Percentiles rank a stretch among this genome's conserved stretches.
These are phyloP conservation scores for Haliclystus octoradiatus DNA, from an alignment of 30 jellyfish, hydroid and myxozoan genomes.

Conservation along the genomic window DNA sequence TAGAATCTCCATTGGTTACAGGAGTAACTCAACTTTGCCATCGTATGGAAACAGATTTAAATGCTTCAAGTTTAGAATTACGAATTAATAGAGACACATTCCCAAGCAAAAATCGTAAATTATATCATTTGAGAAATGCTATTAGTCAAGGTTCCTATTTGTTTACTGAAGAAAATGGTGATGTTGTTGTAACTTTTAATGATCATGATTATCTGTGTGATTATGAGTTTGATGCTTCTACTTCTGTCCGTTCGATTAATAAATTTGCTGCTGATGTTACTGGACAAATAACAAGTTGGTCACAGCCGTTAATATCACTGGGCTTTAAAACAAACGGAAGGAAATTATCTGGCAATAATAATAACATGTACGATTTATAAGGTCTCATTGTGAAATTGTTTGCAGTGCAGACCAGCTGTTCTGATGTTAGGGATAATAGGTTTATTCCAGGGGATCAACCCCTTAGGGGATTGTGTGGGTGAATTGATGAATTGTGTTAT, in stretches of 20 bases:
- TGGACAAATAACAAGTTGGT: constrained; percentile 29
- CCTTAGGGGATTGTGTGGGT: too few species aligned
- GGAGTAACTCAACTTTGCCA: constrained; percentile 23
- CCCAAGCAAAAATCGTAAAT: constrained; percentile 45
- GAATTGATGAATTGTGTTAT: too few species aligned
- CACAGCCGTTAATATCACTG: constrained; percentile 28
- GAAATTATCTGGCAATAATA: too few species aligned
- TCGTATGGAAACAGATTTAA: constrained; percentile 31
- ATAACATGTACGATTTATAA: too few species aligned
- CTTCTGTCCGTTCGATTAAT: constrained; percentile 40
- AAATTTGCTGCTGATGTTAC: constrained; percentile 66
- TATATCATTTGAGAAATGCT: constrained; percentile 40
- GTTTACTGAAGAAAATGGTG: constrained; percentile 54
- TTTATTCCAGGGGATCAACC: too few species aligned
- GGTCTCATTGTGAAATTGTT: too few species aligned
- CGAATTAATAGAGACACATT: constrained; percentile 22
- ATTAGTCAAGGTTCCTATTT: constrained; percentile 59
- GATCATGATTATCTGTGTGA: constrained; percentile 84
- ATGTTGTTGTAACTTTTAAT: constrained; percentile 51
- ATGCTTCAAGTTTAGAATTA: constrained; percentile 4
- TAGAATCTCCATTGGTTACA: not conserved
- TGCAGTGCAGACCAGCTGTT: too few species aligned
- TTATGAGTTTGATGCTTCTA: constrained; percentile 43
- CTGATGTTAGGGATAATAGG: too few species aligned
- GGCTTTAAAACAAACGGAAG: too few species aligned